Conservation (phyloP, 2,888 invertebrate species). For the Pasiphila rectangulata region DNA sequence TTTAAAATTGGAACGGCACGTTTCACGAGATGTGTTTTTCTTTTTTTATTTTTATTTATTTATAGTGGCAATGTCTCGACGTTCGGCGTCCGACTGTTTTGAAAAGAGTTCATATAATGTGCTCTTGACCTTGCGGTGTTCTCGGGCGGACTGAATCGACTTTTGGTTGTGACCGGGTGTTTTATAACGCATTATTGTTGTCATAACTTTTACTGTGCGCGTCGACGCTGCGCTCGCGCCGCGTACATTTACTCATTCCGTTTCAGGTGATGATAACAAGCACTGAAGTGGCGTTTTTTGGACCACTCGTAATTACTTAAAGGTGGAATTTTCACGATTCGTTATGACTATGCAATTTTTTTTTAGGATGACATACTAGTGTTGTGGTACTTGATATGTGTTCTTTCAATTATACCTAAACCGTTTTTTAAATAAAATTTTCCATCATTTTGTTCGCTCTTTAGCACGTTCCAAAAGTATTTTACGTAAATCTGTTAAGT, state of each 20-base stretch:
- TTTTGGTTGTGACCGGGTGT: conserved; percentile 64
- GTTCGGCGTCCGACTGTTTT: conserved; percentile 64
- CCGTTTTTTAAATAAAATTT: too few species aligned
- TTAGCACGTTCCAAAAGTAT: not conserved
- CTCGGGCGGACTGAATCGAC: conserved; percentile 68
- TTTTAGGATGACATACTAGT: not conserved
- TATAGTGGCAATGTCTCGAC: conserved; percentile 53
- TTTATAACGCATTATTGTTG: conserved; percentile 77
- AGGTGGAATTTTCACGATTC: not conserved
- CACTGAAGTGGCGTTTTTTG: conserved; percentile 5
- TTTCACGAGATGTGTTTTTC: conserved; percentile 33
- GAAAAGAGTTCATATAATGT: conserved; percentile 60
- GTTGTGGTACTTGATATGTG: too few species aligned
- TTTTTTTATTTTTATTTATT: conserved; percentile 33
- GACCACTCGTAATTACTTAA: not conserved
- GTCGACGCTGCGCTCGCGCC: conserved; percentile 20
- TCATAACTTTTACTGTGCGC: conserved; percentile 67
- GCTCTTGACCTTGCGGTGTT: conserved; percentile 75
- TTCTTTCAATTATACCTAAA: too few species aligned
- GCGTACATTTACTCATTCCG: not conserved
- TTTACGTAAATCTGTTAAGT: not conserved
- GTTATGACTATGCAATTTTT: not conserved
- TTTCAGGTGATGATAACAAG: conserved; percentile 6
- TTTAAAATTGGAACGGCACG: conserved; percentile 61
- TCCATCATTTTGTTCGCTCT: too few species aligned